Percentiles rank a stretch among this genome's conserved stretches.
Evolutionary conservation across 1,140 invertebrate genomes (phyloP).

Genomic region (Fopius arisanus): DNA sequence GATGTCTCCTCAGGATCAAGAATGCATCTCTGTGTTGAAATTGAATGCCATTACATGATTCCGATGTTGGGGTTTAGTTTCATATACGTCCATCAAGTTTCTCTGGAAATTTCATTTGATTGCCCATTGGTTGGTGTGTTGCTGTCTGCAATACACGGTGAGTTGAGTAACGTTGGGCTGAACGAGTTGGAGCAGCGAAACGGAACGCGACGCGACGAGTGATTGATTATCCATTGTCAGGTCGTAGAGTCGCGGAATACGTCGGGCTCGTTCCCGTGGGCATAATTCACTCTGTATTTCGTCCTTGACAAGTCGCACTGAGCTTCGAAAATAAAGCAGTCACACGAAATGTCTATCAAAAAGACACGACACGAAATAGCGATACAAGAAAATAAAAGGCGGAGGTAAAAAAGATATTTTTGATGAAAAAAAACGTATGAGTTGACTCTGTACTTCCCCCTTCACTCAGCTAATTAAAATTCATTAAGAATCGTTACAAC

Average conservation of each 20-base stretch:
- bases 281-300: constrained; percentile 19
- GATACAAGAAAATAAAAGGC: background rate
- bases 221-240: constrained; percentile 31
- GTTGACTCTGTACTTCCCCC: background rate
- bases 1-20: too few relatives aligned
- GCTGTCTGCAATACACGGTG: background rate
- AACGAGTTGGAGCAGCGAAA: constrained; percentile 5
- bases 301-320: background rate
- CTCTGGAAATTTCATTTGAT: background rate
- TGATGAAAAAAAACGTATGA: background rate
- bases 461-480: background rate
- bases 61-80: too few relatives aligned
- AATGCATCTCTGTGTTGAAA: too few relatives aligned
- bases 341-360: background rate
- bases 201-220: constrained; percentile 10
- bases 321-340: constrained; percentile 3
- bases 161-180: constrained; percentile 1
- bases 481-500: background rate
- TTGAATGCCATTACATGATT: too few relatives aligned
- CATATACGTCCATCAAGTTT: background rate
- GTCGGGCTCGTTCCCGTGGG: background rate
- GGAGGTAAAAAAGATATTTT: too few relatives aligned
- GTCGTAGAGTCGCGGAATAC: constrained; percentile 7
- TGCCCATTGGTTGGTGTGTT: background rate
- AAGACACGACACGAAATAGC: background rate